These are phyloP conservation scores for Agonopterix arenella DNA, from an alignment of 2,888 invertebrate genomes.

Conservation along the genomic window DNA sequence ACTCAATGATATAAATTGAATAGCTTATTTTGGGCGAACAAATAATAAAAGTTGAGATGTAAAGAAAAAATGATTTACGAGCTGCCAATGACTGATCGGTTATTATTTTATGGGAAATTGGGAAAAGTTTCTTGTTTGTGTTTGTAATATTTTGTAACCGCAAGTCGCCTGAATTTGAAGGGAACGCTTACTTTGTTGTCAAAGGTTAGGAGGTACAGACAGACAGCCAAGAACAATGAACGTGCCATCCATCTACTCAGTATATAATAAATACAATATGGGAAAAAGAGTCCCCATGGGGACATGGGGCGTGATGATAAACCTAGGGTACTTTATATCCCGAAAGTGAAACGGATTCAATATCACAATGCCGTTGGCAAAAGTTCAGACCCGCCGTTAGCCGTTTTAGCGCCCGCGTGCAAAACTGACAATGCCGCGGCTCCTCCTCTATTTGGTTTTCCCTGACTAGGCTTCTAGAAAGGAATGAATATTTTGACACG, in stretches of 20 bases:
- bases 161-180: constrained; percentile 15
- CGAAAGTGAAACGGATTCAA: too few relatives aligned
- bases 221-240: too few relatives aligned
- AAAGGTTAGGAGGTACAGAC: too few relatives aligned
- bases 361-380: too few relatives aligned
- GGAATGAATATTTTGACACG: neutral
- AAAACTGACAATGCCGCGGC: too few relatives aligned
- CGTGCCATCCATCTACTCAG: too few relatives aligned
- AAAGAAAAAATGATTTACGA: constrained; percentile 33
- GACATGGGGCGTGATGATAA: too few relatives aligned
- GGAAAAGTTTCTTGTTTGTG: constrained; percentile 21
- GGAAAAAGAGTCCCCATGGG: too few relatives aligned
- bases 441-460: too few relatives aligned
- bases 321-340: too few relatives aligned
- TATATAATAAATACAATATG: neutral
- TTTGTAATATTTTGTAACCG: constrained; percentile 15
- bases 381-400: too few relatives aligned
- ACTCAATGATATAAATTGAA: constrained; percentile 19
- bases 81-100: constrained; percentile 27
- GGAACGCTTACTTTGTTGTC: constrained; percentile 10
- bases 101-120: constrained; percentile 27
- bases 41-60: constrained; percentile 31
- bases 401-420: too few relatives aligned
- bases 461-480: neutral
- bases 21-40: constrained; percentile 25